Base-by-base conservation (phyloP, 2,113 vertebrate species). In the Xenus cinereus region DNA sequence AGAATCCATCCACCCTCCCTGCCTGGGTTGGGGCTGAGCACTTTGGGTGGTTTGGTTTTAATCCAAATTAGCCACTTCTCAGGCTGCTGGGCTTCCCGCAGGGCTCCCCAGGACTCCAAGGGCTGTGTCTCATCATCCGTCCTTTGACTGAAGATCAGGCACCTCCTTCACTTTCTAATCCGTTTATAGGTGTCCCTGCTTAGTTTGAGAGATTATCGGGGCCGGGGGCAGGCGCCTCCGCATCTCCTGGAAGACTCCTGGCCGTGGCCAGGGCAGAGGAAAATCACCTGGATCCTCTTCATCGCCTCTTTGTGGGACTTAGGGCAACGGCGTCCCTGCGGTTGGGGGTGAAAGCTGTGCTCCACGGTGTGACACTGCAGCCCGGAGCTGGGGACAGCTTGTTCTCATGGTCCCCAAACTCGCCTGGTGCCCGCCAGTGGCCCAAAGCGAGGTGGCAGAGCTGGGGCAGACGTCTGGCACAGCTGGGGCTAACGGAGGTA, bases 111-210 rank as follows among this genome's bases (percentile, higher is more conserved):
- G 85, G 19, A 26, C 45, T 77, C 45, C 60, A 32, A 37, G 60
- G 27, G 56, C 79, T 53, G 23, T 53, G 67, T 74, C 75, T 91
- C 41, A 15, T 50, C 63, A 43, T 54, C 67, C 5, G 1, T 45
- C 45, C 53, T 72, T 72, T 82, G 32, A 73, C 0, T 63, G 66
- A 59, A 76, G 84, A 80, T 97, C 90, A 97, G 73, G 66, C 89
- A 79, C 83, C 33, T 92, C 76, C 95, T 94, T 96, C 95, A 89
- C 97, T 97, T 97, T 96, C 95, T 97, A 97, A 97, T 97, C 96
- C 81, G 0, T 91, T 96, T 97, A 97, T 82, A 96, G 93, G 67
- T 91, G 68, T 93, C 97, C 41, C 75, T 88, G 81, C 78, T 96
- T 89, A 93, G 69, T 45, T 37, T 16, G 45, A 94, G 87, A 87